Base-by-base conservation (phyloP, 2,113 vertebrate genomes). In the Poeciliopsis prolifica region DNA sequence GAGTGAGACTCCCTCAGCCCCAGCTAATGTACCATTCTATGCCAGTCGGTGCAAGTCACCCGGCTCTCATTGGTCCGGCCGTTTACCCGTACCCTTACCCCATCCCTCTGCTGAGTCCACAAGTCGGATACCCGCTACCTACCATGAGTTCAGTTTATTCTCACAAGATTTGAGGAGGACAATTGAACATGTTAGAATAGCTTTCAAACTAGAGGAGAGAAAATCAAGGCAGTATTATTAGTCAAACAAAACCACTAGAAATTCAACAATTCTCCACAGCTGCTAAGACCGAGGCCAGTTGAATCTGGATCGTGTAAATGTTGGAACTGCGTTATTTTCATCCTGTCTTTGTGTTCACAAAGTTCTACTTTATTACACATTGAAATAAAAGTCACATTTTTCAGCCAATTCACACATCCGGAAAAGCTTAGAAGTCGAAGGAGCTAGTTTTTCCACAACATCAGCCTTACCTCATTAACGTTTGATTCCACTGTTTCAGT, bases 1-100 rank as follows among this genome's bases (percentile, higher is more conserved):
- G 93, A 77, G 86, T 91, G 69, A 87, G 90, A 72, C 77, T 92
- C 29, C 88, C 94, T 63, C 77, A 79, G 0, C 70, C 92, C 42
- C 94, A 90, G 70, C 76, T 92, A 9, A 69, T 91, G 78, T 94
- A 93, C 70, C 91, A 71, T 4, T 87, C 91, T 1, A 7, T 92
- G 31, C 85, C 92, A 14, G 17, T 87, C 58, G 82, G 80, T n/a
- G 70, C 80, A 24, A 35, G 74, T 75, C 88, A 90, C 68, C 60
- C 91, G 40, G 75, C 88, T 60, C 72, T 90, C 14, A 80, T 89
- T 1, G 91, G 93, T 0, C 61, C 91, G 9, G 65, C 89, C 17
- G 19, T 90, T 69, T 94, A 91, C 65, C 87, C 90, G 0, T 92
- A 93, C 63, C 84, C 88, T 0, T 93, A 93, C 77, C 3, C 85